Base-by-base conservation (phyloP, 2,113 vertebrate species). In the Brienomyrus brachyistius region DNA sequence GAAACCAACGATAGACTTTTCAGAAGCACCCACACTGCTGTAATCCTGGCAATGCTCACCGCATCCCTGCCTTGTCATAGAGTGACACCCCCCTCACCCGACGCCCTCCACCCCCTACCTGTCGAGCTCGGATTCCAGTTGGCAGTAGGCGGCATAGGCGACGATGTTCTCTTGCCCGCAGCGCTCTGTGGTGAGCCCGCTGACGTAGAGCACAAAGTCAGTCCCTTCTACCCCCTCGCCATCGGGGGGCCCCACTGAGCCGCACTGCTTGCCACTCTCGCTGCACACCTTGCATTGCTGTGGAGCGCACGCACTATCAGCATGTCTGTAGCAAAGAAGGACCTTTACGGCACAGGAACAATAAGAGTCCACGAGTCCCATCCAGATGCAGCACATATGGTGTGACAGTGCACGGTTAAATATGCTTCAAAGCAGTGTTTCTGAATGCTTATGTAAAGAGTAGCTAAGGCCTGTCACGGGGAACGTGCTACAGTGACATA, bases 111-210 rank as follows among this genome's bases (percentile, higher is more conserved):
- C n/a, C 31, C 13, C 35, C 94, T 92, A 97, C 98, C 98, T 97
- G 95, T 99, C 98, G 92, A 97, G 96, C 93, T 97, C 96, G 5
- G 97, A 97, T 95, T 99, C 98, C 92, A 99, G 96, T 8, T 99
- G 98, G 93, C 98, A 99, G 92, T 99, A 99, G 2, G 98, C 98
- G 82, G 98, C 98, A 3, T 99, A 99, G 0, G 98, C 98, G 89
- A 99, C 98, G 52, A 99, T 99, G 91, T 98, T 99, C 93, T 99
- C 98, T 92, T 98, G 97, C 43, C 97, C 97, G 85, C 98, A 99
- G 47, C 98, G 96, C 90, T 99, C 98, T 0, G 98, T 99, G 43
- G 97, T 97, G 94, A 98, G 91, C 35, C 97, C 98, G 84, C 98
- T 98, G 1, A 99, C 97, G 0, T 99, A 99, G 0, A 99, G 96